phyloP scores from a whole-genome alignment of 1,140 invertebrate species.

The Vanessa tameamea region DNA sequence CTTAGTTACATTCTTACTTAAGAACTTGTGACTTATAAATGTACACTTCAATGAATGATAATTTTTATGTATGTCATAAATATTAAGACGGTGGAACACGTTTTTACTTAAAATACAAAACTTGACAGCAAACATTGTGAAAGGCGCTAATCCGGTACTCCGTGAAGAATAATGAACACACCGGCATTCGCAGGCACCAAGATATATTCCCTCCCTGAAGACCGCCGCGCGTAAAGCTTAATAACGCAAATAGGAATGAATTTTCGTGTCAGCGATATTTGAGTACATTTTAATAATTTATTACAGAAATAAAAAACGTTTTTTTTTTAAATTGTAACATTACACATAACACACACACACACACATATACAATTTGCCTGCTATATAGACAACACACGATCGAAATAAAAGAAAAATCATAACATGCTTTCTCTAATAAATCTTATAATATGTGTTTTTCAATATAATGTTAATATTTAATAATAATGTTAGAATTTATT shows the following conservation, averaged over 20 bases:
- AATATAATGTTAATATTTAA: too few species aligned
- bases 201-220: constrained; percentile 50
- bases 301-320: background rate
- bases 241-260: constrained; percentile 61
- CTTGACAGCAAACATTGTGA: constrained; percentile 7
- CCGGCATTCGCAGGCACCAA: constrained; percentile 46
- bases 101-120: constrained; percentile 9
- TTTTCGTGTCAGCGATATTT: constrained; percentile 48
- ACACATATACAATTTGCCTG: too few species aligned
- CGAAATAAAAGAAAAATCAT: too few species aligned
- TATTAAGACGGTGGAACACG: background rate
- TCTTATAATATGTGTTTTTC: too few species aligned
- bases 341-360: too few species aligned
- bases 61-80: background rate
- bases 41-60: too few species aligned
- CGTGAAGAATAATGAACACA: constrained; percentile 50
- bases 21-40: too few species aligned
- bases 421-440: too few species aligned
- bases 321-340: too few species aligned
- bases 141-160: constrained; percentile 48
- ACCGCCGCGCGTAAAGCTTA: constrained; percentile 51
- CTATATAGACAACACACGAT: too few species aligned
- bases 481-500: too few species aligned
- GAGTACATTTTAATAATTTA: constrained; percentile 47
- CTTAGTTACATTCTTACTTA: too few species aligned